Evolutionary conservation across 2,113 vertebrate species (phyloP).

Genomic region (Passer montanus): DNA sequence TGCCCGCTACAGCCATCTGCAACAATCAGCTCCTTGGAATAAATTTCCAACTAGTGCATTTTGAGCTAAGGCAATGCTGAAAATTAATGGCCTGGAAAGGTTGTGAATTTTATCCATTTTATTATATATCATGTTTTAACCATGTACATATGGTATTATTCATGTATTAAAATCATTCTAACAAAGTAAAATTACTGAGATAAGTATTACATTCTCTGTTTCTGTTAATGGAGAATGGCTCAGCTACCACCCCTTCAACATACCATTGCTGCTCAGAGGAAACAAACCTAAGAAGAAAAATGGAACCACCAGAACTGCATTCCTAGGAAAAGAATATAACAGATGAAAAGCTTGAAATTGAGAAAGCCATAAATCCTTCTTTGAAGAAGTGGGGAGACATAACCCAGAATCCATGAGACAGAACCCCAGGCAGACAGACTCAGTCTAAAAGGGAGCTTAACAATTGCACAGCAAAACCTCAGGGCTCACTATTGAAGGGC

Average conservation of each 20-base stretch:
- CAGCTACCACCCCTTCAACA: accelerated
- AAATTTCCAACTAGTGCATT: background rate
- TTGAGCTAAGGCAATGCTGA: background rate
- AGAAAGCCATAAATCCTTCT: background rate
- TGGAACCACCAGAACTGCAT: background rate
- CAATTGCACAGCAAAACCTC: background rate
- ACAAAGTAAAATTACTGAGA: background rate
- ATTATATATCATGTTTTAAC: background rate
- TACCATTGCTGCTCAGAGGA: background rate
- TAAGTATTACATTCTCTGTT: background rate
- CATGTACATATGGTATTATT: background rate
- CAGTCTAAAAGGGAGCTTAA: background rate
- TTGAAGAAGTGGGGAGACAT: background rate
- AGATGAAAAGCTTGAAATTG: background rate
- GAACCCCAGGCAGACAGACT: background rate
- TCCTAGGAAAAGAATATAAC: background rate
- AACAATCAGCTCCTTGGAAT: background rate
- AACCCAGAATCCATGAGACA: background rate
- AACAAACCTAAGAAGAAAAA: background rate
- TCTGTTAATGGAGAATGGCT: background rate
- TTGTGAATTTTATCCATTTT: background rate
- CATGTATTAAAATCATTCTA: background rate
- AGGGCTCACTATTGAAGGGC: background rate
- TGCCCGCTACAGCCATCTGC: background rate
- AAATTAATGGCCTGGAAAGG: background rate